Percentiles rank a stretch among this genome's conserved stretches.
Conservation (phyloP, 2,888 invertebrate genomes). For the Cactoblastis cactorum region DNA sequence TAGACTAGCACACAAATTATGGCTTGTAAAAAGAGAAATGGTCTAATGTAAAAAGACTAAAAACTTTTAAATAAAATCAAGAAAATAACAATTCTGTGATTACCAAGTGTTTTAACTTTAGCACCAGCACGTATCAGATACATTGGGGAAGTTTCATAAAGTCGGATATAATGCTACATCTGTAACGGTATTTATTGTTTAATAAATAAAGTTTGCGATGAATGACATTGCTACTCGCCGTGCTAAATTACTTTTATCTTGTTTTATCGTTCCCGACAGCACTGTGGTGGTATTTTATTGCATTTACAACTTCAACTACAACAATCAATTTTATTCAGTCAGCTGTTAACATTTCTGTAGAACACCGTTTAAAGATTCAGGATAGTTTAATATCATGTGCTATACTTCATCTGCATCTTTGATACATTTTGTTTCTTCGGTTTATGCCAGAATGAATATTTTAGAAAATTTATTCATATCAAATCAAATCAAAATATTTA, state of each 20-base stretch:
- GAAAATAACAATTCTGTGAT: neutral
- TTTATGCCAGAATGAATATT: no score
- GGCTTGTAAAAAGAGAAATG: no score
- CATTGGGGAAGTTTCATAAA: constrained; percentile 30
- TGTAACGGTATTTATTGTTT: constrained; percentile 21
- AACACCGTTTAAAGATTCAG: neutral
- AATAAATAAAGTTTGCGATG: constrained; percentile 22
- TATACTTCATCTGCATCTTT: neutral
- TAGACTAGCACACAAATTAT: no score
- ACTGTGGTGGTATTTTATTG: constrained; percentile 8
- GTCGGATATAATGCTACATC: constrained; percentile 7
- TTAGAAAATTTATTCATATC: no score
- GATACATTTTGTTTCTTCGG: no score
- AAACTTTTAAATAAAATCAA: neutral
- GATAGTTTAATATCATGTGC: neutral
- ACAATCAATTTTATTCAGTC: neutral
- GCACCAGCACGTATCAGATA: constrained; percentile 34
- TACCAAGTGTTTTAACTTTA: neutral
- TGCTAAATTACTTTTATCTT: constrained; percentile 15
- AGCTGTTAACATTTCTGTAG: neutral
- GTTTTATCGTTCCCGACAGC: constrained; percentile 7
- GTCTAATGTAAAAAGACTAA: neutral
- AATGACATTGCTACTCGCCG: constrained; percentile 18
- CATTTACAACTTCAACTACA: constrained; percentile 6
- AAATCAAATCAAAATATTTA: no score